These are phyloP conservation scores for Operophtera brumata DNA, from an alignment of 2,888 invertebrate species.

Conservation along the genomic window DNA sequence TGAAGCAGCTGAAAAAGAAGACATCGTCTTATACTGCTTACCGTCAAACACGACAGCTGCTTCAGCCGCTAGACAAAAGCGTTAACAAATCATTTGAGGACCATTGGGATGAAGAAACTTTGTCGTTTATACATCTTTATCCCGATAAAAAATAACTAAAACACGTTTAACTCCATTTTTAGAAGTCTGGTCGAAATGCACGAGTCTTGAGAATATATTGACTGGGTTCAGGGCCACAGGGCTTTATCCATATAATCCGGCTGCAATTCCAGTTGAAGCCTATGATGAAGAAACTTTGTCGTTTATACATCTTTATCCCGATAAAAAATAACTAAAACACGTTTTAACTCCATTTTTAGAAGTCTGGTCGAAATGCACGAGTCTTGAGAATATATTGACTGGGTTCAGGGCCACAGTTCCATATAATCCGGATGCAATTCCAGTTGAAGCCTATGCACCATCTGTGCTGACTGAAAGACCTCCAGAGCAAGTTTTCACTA, in stretches of 20 bases:
- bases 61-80: constrained; percentile 34
- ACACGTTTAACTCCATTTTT: constrained; percentile 7
- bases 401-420: background rate
- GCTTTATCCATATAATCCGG: constrained; percentile 1
- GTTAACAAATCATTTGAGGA: constrained; percentile 31
- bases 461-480: constrained; percentile 1
- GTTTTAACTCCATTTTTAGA: constrained; percentile 5
- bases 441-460: constrained; percentile 1
- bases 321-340: constrained; percentile 1
- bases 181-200: constrained; percentile 3
- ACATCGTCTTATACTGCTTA: constrained; percentile 26
- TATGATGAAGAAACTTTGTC: constrained; percentile 1
- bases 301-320: background rate
- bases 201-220: background rate
- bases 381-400: background rate
- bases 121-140: background rate
- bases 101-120: constrained; percentile 30
- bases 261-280: constrained; percentile 1
- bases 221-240: background rate
- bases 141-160: background rate
- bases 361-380: constrained; percentile 2
- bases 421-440: constrained; percentile 2
- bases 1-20: constrained; percentile 28
- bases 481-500: background rate
- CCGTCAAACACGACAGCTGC: constrained; percentile 30